Evolutionary conservation across 2,113 vertebrate species (phyloP).

Genomic region (Zosterops lateralis): DNA sequence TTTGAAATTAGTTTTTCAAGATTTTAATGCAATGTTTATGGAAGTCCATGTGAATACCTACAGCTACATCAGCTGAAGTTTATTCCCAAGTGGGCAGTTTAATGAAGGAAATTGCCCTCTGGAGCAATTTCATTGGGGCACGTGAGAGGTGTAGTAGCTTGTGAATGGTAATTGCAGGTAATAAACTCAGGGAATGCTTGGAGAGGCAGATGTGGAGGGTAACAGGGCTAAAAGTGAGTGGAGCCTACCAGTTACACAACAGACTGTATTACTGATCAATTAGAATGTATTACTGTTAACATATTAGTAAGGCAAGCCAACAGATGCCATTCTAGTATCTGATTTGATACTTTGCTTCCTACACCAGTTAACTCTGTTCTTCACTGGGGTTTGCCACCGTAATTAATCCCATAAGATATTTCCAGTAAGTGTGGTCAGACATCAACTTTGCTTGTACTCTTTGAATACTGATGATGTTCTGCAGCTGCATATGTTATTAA

Average conservation of each 20-base stretch:
- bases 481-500: neutral
- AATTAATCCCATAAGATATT: neutral
- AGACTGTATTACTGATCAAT: neutral
- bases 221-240: neutral
- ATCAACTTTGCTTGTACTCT: neutral
- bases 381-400: neutral
- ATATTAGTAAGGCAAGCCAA: neutral
- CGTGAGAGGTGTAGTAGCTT: accelerated
- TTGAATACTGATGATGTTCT: neutral
- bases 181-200: neutral
- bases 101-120: neutral
- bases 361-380: neutral
- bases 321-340: neutral
- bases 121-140: neutral
- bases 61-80: neutral
- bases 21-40: neutral
- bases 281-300: neutral
- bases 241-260: neutral
- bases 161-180: neutral
- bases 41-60: neutral
- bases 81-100: neutral
- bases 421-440: neutral
- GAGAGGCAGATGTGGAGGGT: neutral
- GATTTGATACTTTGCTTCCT: neutral
- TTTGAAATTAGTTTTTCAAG: neutral